These are phyloP conservation scores for Poecile atricapillus DNA, from an alignment of 2,113 vertebrate species.

Conservation along the genomic window DNA sequence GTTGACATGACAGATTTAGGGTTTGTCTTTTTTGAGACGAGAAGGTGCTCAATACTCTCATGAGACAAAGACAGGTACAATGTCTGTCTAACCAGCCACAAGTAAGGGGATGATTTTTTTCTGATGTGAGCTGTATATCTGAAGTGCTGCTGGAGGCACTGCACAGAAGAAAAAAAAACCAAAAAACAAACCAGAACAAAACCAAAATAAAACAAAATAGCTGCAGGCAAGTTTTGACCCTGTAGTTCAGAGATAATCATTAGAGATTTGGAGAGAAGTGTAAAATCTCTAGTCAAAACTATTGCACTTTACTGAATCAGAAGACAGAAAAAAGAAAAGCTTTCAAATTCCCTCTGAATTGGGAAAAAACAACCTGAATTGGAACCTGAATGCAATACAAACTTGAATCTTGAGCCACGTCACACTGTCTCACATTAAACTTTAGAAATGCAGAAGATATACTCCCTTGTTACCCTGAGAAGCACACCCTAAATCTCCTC, in stretches of 20 bases:
- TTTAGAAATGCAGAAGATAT: not conserved
- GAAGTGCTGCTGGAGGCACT: not conserved
- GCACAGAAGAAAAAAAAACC: not conserved
- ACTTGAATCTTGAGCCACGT: not conserved
- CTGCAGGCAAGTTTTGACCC: not conserved
- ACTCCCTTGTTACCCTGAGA: not conserved
- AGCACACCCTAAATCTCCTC: not conserved
- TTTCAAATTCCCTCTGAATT: not conserved
- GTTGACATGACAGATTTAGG: not conserved
- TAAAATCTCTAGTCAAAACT: not conserved
- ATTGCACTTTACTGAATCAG: not conserved
- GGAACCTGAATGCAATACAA: not conserved
- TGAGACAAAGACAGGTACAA: not conserved
- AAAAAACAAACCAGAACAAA: not conserved
- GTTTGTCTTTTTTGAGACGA: not conserved
- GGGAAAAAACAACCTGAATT: not conserved
- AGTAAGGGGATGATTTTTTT: not conserved
- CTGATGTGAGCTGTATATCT: not conserved
- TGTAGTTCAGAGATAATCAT: not conserved
- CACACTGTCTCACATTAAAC: not conserved
- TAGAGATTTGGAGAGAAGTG: not conserved
- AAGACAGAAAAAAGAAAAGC: not conserved
- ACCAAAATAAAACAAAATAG: not conserved
- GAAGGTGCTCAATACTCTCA: not conserved
- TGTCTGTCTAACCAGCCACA: not conserved